phyloP scores from a whole-genome alignment of 2,888 invertebrate genomes.

The Myopa testacea region DNA sequence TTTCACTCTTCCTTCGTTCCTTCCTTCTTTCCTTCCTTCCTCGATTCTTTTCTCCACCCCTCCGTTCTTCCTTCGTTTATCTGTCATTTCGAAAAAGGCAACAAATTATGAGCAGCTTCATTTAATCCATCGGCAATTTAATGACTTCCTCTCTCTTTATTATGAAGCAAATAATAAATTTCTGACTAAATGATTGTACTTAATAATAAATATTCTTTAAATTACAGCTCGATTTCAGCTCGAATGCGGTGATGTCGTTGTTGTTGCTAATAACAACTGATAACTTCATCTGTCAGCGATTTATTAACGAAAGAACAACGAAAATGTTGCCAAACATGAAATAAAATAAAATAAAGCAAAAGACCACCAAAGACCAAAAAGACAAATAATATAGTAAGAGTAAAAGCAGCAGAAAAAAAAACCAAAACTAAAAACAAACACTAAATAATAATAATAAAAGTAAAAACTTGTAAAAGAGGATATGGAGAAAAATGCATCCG shows the following conservation, averaged over 20 bases:
- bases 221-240: background rate
- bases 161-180: background rate
- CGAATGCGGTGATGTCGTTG: background rate
- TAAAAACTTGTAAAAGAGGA: background rate
- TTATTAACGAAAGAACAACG: background rate
- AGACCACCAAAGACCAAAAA: background rate
- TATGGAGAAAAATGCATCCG: conserved; percentile 33
- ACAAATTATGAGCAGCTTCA: background rate
- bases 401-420: background rate
- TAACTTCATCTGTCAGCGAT: conserved; percentile 15
- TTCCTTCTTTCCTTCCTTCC: background rate
- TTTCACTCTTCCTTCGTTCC: background rate
- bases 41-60: no score
- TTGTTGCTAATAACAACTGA: conserved; percentile 6
- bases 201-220: background rate
- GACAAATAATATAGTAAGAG: background rate
- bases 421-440: background rate
- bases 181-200: background rate
- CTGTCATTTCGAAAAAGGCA: background rate
- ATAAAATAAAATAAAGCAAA: conserved; percentile 14
- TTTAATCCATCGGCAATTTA: conserved; percentile 8
- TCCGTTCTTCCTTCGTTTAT: no score
- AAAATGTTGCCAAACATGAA: conserved; percentile 4
- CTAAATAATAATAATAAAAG: background rate
- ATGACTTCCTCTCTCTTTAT: background rate